phyloP scores from a whole-genome alignment of 2,797 vertebrate genomes.

The Carcharodon carcharias region DNA sequence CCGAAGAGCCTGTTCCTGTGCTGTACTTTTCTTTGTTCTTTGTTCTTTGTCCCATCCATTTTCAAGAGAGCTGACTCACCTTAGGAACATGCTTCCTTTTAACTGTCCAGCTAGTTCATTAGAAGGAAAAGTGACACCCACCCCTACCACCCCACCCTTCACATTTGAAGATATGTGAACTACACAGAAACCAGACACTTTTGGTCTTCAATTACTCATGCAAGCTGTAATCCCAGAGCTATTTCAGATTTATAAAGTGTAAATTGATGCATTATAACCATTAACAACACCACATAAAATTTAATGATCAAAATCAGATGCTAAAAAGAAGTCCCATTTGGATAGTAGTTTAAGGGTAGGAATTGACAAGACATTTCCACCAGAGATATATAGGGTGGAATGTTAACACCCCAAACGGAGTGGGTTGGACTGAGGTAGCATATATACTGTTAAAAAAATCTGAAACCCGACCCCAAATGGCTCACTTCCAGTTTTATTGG shows the following conservation, averaged over 20 bases:
- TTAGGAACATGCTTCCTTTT: neutral
- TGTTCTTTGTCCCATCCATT: neutral
- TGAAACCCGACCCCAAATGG: too few relatives aligned
- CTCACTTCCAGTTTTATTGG: too few relatives aligned
- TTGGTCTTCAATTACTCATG: neutral
- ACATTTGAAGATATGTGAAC: neutral
- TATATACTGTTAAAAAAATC: too few relatives aligned
- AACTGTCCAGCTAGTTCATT: neutral
- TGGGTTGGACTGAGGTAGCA: too few relatives aligned
- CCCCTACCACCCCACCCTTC: neutral
- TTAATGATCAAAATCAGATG: neutral
- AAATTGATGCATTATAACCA: neutral
- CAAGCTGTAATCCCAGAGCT: neutral
- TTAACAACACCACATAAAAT: neutral
- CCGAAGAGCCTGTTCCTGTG: too few relatives aligned
- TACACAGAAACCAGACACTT: neutral
- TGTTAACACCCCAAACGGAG: too few relatives aligned
- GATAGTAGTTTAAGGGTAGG: neutral
- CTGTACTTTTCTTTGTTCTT: too few relatives aligned
- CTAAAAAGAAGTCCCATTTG: neutral
- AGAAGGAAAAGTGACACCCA: neutral
- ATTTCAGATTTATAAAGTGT: conserved; percentile 14
- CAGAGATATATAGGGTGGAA: neutral
- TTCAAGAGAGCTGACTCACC: neutral
- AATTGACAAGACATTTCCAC: neutral